A percentile compares a stretch with the other conserved stretches of the same genome.
These are phyloP conservation scores for Listronotus oregonensis DNA, from an alignment of 1,140 invertebrate genomes.

Conservation along the genomic window DNA sequence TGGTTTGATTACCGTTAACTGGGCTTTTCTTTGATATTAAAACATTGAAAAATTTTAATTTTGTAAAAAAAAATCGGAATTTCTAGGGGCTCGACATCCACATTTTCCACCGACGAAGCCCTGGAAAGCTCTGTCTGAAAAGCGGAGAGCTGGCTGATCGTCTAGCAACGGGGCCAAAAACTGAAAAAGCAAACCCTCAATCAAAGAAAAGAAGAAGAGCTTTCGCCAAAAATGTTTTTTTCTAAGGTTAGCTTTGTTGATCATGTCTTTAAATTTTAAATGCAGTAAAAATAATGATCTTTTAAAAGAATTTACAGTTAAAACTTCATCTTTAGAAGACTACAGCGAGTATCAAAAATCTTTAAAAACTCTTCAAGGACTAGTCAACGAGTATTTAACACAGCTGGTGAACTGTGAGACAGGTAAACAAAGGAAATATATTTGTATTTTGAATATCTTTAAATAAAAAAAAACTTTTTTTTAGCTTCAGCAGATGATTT, in stretches of 20 bases:
- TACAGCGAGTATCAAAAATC: conserved; percentile 20
- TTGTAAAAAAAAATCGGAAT: too few species aligned
- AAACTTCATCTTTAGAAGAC: conserved; percentile 22
- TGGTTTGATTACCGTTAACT: too few species aligned
- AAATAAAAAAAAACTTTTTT: background rate
- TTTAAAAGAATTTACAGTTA: conserved; percentile 27
- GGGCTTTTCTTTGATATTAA: too few species aligned
- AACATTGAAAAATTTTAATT: too few species aligned
- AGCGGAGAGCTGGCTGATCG: too few species aligned
- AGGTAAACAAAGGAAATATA: conserved; percentile 3
- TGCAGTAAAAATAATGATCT: conserved; percentile 21
- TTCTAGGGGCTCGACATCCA: too few species aligned
- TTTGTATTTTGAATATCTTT: conserved; percentile 6
- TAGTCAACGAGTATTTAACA: conserved; percentile 33
- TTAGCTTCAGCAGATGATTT: background rate
- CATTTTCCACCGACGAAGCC: too few species aligned
- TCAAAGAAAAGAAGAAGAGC: too few species aligned
- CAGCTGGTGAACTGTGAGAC: conserved; percentile 26
- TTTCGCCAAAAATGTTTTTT: conserved; percentile 13
- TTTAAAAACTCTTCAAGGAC: conserved; percentile 30
- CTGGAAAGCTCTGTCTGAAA: too few species aligned
- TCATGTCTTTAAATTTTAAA: conserved; percentile 28
- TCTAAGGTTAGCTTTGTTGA: background rate
- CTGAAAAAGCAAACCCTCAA: too few species aligned
- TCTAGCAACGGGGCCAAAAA: too few species aligned